Evolutionary conservation across 2,797 vertebrate genomes (phyloP).

Genomic region (Catostomus latipinnis): DNA sequence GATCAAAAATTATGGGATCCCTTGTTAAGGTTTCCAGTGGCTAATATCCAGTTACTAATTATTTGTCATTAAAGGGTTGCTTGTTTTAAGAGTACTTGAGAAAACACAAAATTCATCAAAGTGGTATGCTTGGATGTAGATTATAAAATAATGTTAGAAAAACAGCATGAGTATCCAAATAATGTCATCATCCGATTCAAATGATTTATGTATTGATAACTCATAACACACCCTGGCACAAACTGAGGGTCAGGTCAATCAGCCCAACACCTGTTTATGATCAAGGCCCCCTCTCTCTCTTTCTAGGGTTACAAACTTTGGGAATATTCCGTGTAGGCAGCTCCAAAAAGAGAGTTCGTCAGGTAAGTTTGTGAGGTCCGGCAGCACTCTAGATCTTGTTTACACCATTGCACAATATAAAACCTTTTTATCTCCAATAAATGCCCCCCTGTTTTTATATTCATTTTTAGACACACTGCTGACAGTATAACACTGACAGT

Average conservation of each 20-base stretch:
- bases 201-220: too few relatives aligned
- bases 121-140: too few relatives aligned
- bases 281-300: conserved; percentile 37
- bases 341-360: conserved; percentile 88
- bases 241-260: not conserved
- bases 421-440: too few relatives aligned
- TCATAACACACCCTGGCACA: not conserved
- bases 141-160: not conserved
- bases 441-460: not conserved
- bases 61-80: not conserved
- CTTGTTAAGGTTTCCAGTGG: not conserved
- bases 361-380: conserved; percentile 76
- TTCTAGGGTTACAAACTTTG: conserved; percentile 86
- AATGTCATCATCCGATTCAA: too few relatives aligned
- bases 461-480: not conserved
- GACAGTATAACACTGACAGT: not conserved
- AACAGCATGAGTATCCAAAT: not conserved
- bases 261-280: conserved; percentile 6
- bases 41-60: too few relatives aligned
- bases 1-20: too few relatives aligned
- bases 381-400: conserved; percentile 38
- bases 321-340: conserved; percentile 91
- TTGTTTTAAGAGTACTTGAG: not conserved
- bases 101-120: too few relatives aligned
- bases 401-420: not conserved